Evolutionary conservation across 1,140 invertebrate genomes (phyloP).

Genomic region (Gonioctena quinquepunctata): DNA sequence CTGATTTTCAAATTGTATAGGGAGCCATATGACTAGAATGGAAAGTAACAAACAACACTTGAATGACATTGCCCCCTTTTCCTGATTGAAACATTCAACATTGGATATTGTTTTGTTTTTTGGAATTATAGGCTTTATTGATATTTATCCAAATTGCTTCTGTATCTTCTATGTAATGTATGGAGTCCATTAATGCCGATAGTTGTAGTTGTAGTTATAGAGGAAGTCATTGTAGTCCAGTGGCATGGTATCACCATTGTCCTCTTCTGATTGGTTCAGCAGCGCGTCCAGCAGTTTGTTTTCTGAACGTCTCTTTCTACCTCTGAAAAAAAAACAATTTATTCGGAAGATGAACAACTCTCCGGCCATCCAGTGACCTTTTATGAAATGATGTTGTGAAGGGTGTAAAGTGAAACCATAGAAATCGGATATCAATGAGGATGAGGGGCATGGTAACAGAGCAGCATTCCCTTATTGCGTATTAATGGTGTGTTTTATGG

Average conservation of each 20-base stretch:
- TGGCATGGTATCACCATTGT: slow-evolving; percentile 30
- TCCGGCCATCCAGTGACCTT: too few species aligned
- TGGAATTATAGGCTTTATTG: background rate
- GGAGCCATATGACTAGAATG: background rate
- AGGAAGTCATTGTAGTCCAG: slow-evolving; percentile 23
- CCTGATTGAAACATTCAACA: too few species aligned
- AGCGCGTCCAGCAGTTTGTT: slow-evolving; percentile 33
- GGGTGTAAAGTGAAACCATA: too few species aligned
- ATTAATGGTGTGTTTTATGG: too few species aligned
- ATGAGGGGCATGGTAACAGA: too few species aligned
- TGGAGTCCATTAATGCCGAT: background rate
- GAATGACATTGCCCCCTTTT: background rate
- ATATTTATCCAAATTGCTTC: background rate
- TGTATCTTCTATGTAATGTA: background rate
- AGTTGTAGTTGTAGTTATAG: slow-evolving; percentile 13
- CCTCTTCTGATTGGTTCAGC: slow-evolving; percentile 42
- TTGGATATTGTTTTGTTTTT: too few species aligned
- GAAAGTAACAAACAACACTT: background rate
- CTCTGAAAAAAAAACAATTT: slow-evolving; percentile 37
- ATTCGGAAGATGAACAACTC: too few species aligned
- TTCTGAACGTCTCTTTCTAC: slow-evolving; percentile 35
- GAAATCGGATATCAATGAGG: too few species aligned
- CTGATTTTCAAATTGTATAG: background rate
- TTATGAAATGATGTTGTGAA: too few species aligned
- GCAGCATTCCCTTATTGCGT: too few species aligned